Evolutionary conservation across 2,888 invertebrate genomes (phyloP), one percentile per base, ranked within the genome.

Genomic region (Folsomia candida): DNA sequence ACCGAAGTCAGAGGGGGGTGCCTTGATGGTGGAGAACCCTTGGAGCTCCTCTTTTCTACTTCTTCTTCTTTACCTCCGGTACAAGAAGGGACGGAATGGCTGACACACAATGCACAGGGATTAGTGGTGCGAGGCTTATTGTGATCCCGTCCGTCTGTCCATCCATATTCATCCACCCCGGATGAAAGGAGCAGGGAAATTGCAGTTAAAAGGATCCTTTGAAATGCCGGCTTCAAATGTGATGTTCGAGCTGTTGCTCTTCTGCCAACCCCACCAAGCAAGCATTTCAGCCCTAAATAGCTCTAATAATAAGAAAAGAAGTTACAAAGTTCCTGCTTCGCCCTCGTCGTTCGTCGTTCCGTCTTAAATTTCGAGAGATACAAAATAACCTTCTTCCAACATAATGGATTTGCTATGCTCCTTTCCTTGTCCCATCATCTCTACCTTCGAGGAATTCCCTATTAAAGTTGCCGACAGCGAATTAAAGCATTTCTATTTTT

Each of bases 401-500:
- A 67, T 69, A 66, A 28, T 65, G 64, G 66, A 64, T 72, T 68
- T 51, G 60, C 22, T 29, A 22, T 51, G 51, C 24, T 26, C 51
- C 51, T 64, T 64, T 47, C 64, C 51, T 51, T 3, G 3, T 24
- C 24, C 64, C 24, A 18, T 65, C 57, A 26, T 65, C 60, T 26
- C 65, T 58, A 59, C 51, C 59, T 57, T 51, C 25, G 63, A 59
- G 58, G 58, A 69, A 69, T 64, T 58, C 28, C 37, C 65, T 66
- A 61, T 59, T 70, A 64, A 70, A 72, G 69, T 73, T 58, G 76
- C 76, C 76, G 76, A 72, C 76, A 72, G 51, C n/a, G 64, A 71
- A 73, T 70, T 67, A 71, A 75, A 70, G 73, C 61, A 72, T 74
- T 74, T 68, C 74, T 77, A 77, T 78, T 78, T 76, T 77, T 74